These are phyloP conservation scores for Bombus terrestris DNA, from an alignment of 1,140 invertebrate species.

Conservation along the genomic window DNA sequence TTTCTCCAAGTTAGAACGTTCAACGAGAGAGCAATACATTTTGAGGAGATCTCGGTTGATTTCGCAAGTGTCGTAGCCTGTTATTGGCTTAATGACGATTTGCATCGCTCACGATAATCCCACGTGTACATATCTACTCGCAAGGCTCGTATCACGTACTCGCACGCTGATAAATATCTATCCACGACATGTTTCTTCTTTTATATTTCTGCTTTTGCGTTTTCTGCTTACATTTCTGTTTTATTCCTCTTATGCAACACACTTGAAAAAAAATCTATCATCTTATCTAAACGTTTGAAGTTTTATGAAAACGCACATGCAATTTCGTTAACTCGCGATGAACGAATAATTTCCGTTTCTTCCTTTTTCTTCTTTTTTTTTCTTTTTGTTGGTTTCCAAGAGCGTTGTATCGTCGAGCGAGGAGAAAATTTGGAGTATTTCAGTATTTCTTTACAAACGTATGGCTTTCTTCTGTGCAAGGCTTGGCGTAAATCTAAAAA, in stretches of 20 bases:
- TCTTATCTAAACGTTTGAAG: no score
- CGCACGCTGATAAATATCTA: background rate
- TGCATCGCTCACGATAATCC: conserved; percentile 12
- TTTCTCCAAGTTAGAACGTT: background rate
- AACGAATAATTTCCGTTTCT: no score
- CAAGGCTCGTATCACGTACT: background rate
- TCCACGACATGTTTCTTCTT: background rate
- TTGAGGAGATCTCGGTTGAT: background rate
- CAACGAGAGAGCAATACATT: background rate
- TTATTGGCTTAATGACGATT: conserved; percentile 36
- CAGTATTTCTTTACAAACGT: no score
- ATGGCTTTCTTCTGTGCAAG: no score
- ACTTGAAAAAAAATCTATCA: no score
- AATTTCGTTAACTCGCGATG: background rate
- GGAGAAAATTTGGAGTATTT: background rate
- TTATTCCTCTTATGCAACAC: no score
- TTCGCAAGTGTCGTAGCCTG: conserved; percentile 25
- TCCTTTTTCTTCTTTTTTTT: background rate
- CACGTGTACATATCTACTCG: background rate
- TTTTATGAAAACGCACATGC: background rate
- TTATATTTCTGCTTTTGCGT: background rate
- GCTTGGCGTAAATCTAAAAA: background rate
- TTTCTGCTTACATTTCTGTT: background rate
- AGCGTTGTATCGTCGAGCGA: no score
- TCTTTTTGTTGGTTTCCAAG: background rate